These are phyloP conservation scores for Carassius carassius DNA, from an alignment of 2,113 vertebrate species.

Conservation along the genomic window DNA sequence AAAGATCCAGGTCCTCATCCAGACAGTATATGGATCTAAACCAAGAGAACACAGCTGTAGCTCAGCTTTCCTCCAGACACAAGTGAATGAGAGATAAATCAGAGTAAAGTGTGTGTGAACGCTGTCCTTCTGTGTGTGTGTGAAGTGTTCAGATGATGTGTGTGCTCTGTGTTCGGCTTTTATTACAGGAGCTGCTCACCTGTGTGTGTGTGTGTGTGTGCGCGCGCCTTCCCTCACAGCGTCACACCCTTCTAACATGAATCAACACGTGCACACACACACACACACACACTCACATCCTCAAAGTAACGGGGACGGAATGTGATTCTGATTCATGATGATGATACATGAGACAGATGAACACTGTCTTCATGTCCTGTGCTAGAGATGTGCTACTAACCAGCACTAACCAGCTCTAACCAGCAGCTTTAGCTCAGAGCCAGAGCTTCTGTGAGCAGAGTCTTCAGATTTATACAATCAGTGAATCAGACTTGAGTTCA, in stretches of 20 bases:
- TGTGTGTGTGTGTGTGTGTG: slow-evolving; percentile 74
- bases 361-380: not conserved
- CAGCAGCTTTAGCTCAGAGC: not conserved
- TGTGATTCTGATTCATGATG: not conserved
- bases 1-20: slow-evolving; percentile 63
- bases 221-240: slow-evolving; percentile 69
- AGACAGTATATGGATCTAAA: not conserved
- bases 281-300: slow-evolving; percentile 17
- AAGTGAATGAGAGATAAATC: too few relatives aligned
- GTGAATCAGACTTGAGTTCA: not conserved
- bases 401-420: not conserved
- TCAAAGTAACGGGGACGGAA: slow-evolving; percentile 14
- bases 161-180: not conserved
- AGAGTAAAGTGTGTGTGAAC: not conserved
- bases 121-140: not conserved
- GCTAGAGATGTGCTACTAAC: not conserved
- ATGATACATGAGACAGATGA: not conserved
- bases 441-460: not conserved
- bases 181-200: slow-evolving; percentile 76
- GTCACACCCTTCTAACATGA: slow-evolving; percentile 64
- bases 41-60: not conserved
- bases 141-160: not conserved
- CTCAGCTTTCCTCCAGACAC: not conserved
- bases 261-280: slow-evolving; percentile 57
- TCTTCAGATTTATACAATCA: not conserved